Evolutionary conservation across 2,797 vertebrate genomes (phyloP), one percentile per base, ranked within the genome.

Genomic region (Cuniculus paca): DNA sequence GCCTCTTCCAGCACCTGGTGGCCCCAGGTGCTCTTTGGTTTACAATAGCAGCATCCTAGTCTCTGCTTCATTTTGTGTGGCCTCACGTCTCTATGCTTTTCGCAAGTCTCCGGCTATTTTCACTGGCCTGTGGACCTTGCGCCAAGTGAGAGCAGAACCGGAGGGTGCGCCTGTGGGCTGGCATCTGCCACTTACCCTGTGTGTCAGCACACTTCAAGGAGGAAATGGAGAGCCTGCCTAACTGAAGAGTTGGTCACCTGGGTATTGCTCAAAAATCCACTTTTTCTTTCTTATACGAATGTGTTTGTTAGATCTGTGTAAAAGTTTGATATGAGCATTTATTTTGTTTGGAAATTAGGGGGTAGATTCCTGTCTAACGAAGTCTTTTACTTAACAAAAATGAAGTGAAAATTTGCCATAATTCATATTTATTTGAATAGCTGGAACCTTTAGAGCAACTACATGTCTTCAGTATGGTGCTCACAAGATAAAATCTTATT

Each of bases 311-410:
- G 74, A 79, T 74, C 19, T 61, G 50, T n/a, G 26, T 61, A 83
- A 7, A n/a, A 86, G 87, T 48, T 34, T 84, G 36, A 34, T 45
- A 63, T n/a, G 56, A 86, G 28, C 50, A 54, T 60, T 92, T 74
- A 42, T 39, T 90, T 92, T 61, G 3, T 52, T 82, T 93, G 39
- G 77, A 82, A 88, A 74, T 84, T 77, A 89, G 42, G 19, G 19
- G 54, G 61, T 85, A 88, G 56, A 65, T 70, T 92, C 81, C 70
- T 72, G 88, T 70, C 42, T 93, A 75, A 74, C 13, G 2, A 39
- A 6, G 13, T 54, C 54, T 87, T 91, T 77, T 42, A 86, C 34
- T 90, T 88, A 91, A 24, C 22, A 93, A 92, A 96, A 88, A 34
- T 74, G 48, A 92, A 84, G 19, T 39, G 36, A 72, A 78, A 78